phyloP scores from a whole-genome alignment of 64 coral and sea anemone species.

The Stichodactyla helianthus region DNA sequence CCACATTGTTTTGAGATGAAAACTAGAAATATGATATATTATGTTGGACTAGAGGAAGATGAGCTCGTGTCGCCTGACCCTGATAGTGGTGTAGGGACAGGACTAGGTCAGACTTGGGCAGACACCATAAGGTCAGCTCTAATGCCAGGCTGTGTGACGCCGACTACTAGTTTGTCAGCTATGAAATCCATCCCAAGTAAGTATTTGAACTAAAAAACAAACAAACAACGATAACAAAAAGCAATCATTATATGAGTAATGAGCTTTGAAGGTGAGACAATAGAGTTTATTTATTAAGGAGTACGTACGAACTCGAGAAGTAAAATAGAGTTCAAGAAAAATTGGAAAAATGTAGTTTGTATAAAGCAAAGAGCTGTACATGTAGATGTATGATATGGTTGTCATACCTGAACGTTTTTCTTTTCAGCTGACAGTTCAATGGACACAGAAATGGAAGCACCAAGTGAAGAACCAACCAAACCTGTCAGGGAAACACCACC shows the following conservation, averaged over 20 bases:
- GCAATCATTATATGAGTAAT: too few species aligned
- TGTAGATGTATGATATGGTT: too few species aligned
- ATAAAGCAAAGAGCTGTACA: too few species aligned
- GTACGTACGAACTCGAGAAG: too few species aligned
- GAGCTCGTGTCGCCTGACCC: conserved; percentile 66
- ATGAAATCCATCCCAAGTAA: conserved; percentile 36
- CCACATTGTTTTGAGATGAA: conserved; percentile 94
- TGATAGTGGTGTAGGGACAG: conserved; percentile 75
- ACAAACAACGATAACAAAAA: neutral
- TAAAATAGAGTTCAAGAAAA: too few species aligned
- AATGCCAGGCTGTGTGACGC: conserved; percentile 90
- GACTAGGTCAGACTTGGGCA: conserved; percentile 72
- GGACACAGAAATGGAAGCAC: conserved; percentile 18
- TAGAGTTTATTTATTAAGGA: too few species aligned
- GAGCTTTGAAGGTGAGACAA: too few species aligned
- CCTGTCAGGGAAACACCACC: neutral
- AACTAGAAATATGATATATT: conserved; percentile 77
- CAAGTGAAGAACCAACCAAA: conserved; percentile 23
- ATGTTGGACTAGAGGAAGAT: conserved; percentile 70
- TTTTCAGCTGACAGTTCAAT: neutral
- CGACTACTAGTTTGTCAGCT: conserved; percentile 59
- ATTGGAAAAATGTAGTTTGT: too few species aligned
- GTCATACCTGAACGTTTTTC: neutral
- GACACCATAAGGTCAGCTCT: conserved; percentile 79
- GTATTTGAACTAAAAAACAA: neutral